These are phyloP conservation scores for Araneus ventricosus DNA, from an alignment of 1,140 invertebrate species.

Conservation along the genomic window DNA sequence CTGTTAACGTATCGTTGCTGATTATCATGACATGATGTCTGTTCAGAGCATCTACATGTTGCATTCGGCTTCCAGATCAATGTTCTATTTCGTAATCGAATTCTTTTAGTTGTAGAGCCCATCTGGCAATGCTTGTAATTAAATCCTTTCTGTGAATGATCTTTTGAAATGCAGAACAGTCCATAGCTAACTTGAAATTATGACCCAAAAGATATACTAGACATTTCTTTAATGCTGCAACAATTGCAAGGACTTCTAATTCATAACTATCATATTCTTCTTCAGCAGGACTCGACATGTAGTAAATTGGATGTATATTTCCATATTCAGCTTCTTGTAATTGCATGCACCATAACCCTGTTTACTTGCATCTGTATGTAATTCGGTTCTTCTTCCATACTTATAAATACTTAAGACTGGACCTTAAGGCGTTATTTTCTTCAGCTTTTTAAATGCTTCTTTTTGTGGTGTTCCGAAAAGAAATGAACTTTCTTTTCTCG, in stretches of 20 bases:
- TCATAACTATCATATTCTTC: slow-evolving; percentile 69
- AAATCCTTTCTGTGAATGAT: not conserved
- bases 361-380: no score
- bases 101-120: not conserved
- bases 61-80: not conserved
- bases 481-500: not conserved
- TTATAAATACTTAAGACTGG: not conserved
- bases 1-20: no score
- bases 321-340: slow-evolving; percentile 49
- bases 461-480: not conserved
- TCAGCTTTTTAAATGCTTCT: not conserved
- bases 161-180: slow-evolving; percentile 34
- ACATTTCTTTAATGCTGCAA: slow-evolving; percentile 80
- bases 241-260: slow-evolving; percentile 78
- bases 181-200: slow-evolving; percentile 35
- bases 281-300: slow-evolving; percentile 66
- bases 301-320: slow-evolving; percentile 48
- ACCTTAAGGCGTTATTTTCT: not conserved
- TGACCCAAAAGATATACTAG: slow-evolving; percentile 80
- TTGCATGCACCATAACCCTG: slow-evolving; percentile 54
- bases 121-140: slow-evolving; percentile 17
- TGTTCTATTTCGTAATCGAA: slow-evolving; percentile 53
- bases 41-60: no score
- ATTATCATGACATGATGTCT: no score
- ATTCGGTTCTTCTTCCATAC: not conserved